phyloP scores from a whole-genome alignment of 2,113 vertebrate genomes.

The Redunca redunca region DNA sequence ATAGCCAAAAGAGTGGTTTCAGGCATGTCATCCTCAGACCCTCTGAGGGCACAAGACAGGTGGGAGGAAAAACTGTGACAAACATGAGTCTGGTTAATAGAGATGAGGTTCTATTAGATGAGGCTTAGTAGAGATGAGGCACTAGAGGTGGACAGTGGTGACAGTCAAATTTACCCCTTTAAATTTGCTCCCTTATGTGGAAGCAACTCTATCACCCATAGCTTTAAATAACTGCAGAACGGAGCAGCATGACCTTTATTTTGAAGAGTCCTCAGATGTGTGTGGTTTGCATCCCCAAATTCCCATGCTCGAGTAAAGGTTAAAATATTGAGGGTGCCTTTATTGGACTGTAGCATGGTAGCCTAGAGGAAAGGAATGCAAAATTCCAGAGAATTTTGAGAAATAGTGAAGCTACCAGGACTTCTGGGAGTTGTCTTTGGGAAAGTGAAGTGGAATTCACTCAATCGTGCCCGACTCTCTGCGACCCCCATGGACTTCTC shows the following conservation, averaged over 20 bases:
- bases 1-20: background rate
- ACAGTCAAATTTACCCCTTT: background rate
- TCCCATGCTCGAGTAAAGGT: background rate
- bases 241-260: background rate
- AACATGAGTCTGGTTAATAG: background rate
- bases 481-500: background rate
- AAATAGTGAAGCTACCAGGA: background rate
- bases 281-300: background rate
- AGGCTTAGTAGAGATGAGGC: background rate
- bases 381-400: background rate
- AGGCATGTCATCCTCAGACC: background rate
- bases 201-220: background rate
- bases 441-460: background rate
- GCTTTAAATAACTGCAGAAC: background rate
- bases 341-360: background rate
- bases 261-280: background rate
- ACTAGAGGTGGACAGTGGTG: background rate
- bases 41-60: background rate
- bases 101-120: background rate
- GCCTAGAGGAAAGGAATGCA: background rate
- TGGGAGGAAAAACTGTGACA: background rate
- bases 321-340: background rate
- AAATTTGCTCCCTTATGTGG: background rate
- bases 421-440: background rate
- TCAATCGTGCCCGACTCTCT: background rate